Percentiles rank a stretch among this genome's conserved stretches.
Evolutionary conservation across 2,888 invertebrate genomes (phyloP).

Genomic region (Sepiola atlantica): DNA sequence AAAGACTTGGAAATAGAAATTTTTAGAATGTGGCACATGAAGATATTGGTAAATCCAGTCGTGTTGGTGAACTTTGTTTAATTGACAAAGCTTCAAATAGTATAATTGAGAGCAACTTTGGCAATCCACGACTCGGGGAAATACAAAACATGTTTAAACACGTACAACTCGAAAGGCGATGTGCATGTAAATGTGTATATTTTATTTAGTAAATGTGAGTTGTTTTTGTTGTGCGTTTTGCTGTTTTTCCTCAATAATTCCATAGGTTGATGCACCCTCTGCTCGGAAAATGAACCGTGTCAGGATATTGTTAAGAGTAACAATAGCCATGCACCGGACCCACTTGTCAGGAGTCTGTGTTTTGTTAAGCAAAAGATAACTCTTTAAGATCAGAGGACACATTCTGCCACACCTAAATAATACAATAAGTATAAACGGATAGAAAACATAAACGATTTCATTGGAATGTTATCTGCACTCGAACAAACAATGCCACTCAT

Average conservation of each 20-base stretch:
- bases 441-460: neutral
- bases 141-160: neutral
- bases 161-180: neutral
- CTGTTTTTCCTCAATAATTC: too few species aligned
- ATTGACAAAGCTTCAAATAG: too few species aligned
- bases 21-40: too few species aligned
- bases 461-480: neutral
- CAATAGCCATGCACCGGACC: neutral
- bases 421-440: neutral
- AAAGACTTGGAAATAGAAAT: too few species aligned
- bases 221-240: neutral
- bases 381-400: neutral
- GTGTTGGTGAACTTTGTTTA: too few species aligned
- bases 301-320: neutral
- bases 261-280: neutral
- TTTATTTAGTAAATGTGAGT: neutral
- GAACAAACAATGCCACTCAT: neutral
- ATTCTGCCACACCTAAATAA: neutral
- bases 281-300: neutral
- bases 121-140: neutral
- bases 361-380: neutral
- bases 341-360: neutral
- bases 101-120: neutral
- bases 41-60: too few species aligned
- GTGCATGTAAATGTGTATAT: fast-evolving